phyloP scores from a whole-genome alignment of 2,888 invertebrate species.

The Drosophila siamana region DNA sequence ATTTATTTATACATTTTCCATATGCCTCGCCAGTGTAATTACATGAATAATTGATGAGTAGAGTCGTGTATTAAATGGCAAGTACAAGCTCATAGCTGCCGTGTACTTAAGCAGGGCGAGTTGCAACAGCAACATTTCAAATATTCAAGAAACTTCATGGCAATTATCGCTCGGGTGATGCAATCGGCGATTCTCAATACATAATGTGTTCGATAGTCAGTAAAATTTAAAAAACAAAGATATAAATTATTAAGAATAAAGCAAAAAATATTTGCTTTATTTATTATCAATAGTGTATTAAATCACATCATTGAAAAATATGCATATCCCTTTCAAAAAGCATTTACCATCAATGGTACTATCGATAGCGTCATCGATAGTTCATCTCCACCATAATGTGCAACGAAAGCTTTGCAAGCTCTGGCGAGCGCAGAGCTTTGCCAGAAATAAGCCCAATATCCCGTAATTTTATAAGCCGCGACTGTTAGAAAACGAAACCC shows the following conservation, averaged over 20 bases:
- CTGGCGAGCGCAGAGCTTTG: background rate
- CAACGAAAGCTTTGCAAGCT: background rate
- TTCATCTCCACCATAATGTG: background rate
- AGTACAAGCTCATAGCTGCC: background rate
- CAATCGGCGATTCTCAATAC: background rate
- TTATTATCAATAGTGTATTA: no score
- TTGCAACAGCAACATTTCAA: background rate
- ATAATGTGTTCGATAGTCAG: no score
- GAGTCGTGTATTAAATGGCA: background rate
- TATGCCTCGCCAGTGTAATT: no score
- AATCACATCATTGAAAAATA: no score
- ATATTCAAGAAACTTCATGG: background rate
- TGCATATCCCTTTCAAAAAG: no score
- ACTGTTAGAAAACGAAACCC: slow-evolving; percentile 19
- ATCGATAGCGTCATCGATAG: background rate
- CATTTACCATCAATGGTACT: no score
- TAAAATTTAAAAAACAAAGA: no score
- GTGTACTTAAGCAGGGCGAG: background rate
- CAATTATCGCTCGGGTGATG: background rate
- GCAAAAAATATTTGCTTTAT: no score
- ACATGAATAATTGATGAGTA: slow-evolving; percentile 24
- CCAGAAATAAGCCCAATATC: background rate
- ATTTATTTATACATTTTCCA: background rate
- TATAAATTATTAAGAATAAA: no score
- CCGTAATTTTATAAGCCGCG: background rate